Percentiles rank a stretch among this genome's conserved stretches.
Evolutionary conservation across 2,888 invertebrate species (phyloP).

Genomic region (Trilocha varians): DNA sequence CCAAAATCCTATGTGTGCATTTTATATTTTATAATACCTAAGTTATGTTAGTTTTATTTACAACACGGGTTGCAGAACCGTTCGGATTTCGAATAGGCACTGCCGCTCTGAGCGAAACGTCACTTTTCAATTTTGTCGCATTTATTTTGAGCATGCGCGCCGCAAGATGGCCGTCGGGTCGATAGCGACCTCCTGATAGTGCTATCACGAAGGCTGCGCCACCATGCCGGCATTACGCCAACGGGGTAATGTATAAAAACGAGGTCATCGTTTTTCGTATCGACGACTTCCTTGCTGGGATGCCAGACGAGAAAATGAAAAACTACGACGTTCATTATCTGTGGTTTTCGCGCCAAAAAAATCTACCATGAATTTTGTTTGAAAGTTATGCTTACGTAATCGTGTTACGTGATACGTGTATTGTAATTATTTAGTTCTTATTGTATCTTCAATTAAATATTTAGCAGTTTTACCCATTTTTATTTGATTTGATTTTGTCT

Average conservation of each 20-base stretch:
- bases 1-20: not conserved
- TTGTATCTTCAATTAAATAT: conserved; percentile 2
- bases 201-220: conserved; percentile 47
- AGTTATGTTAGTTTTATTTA: conserved; percentile 27
- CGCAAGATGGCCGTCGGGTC: conserved; percentile 40
- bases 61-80: conserved; percentile 49
- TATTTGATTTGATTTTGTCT: not conserved
- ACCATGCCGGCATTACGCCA: conserved; percentile 51
- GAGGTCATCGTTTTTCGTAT: conserved; percentile 54
- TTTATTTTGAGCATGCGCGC: conserved; percentile 49
- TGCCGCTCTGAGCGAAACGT: conserved; percentile 42
- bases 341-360: not conserved
- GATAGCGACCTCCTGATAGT: conserved; percentile 50
- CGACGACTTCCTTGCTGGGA: conserved; percentile 41
- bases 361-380: not conserved
- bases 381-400: too few species aligned
- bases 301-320: conserved; percentile 16
- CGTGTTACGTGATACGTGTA: too few species aligned
- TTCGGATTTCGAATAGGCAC: conserved; percentile 37
- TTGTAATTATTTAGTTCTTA: too few species aligned
- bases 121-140: conserved; percentile 61
- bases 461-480: not conserved
- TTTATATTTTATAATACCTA: not conserved
- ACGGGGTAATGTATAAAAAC: conserved; percentile 53
- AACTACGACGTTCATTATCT: not conserved